Conservation (phyloP, 2,888 invertebrate species). For the Caenorhabditis macrosperma region DNA sequence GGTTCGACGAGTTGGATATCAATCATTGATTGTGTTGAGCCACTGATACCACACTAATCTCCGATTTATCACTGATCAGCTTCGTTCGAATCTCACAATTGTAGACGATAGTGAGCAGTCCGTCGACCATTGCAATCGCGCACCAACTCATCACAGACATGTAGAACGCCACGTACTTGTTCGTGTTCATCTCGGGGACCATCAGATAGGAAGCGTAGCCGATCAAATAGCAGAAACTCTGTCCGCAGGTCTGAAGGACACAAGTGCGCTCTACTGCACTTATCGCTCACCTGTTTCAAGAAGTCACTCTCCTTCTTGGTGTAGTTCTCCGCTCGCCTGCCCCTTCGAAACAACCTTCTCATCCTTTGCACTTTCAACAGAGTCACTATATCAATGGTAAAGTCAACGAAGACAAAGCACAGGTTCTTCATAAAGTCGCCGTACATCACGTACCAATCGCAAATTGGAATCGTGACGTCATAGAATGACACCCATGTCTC, state of each 20-base stretch:
- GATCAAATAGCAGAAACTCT: conserved; percentile 24
- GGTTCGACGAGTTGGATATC: no score
- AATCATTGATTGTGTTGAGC: no score
- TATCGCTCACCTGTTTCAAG: conserved; percentile 31
- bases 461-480: conserved; percentile 14
- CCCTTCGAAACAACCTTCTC: conserved; percentile 16
- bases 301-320: conserved; percentile 43
- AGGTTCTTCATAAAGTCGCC: conserved; percentile 31
- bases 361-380: conserved; percentile 25
- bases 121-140: conserved; percentile 29
- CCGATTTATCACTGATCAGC: neutral
- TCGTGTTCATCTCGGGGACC: conserved; percentile 34
- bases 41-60: neutral
- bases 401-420: conserved; percentile 15
- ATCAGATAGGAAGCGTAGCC: conserved; percentile 26
- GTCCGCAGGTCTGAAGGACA: conserved; percentile 20
- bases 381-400: conserved; percentile 22
- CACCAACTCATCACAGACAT: conserved; percentile 37
- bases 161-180: conserved; percentile 46
- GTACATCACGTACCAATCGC: conserved; percentile 18
- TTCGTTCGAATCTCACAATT: conserved; percentile 24
- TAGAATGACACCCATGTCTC: conserved; percentile 26
- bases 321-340: conserved; percentile 26
- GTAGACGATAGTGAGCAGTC: conserved; percentile 38
- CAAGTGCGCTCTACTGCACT: no score